A percentile compares a stretch with the other conserved stretches of the same genome.
Conservation (phyloP, 2,888 invertebrate species). For the Psococerastis gibbosa region DNA sequence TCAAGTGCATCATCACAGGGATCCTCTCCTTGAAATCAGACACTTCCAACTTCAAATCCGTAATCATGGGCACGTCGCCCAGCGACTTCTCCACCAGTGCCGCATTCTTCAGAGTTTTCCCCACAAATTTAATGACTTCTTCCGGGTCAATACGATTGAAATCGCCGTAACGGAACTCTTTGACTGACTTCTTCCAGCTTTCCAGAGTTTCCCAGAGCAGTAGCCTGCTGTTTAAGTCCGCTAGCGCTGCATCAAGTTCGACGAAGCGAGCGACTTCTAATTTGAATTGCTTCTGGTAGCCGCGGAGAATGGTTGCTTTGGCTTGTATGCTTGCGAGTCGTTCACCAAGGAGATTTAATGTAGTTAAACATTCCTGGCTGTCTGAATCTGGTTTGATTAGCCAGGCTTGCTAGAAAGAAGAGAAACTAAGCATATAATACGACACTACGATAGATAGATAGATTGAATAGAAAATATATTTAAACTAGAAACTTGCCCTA, state of each 20-base stretch:
- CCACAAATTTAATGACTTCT: slow-evolving; percentile 44
- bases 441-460: too few relatives aligned
- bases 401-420: slow-evolving; percentile 45
- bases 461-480: too few relatives aligned
- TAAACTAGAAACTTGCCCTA: too few relatives aligned
- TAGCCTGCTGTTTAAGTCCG: slow-evolving; percentile 59
- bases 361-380: slow-evolving; percentile 39
- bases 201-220: slow-evolving; percentile 57
- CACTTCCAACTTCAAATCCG: slow-evolving; percentile 53
- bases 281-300: slow-evolving; percentile 70
- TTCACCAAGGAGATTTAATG: slow-evolving; percentile 41
- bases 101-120: slow-evolving; percentile 49
- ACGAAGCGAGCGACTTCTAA: slow-evolving; percentile 70
- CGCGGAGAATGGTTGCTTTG: slow-evolving; percentile 53
- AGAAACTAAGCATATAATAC: too few relatives aligned
- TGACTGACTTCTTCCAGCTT: slow-evolving; percentile 38
- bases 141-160: slow-evolving; percentile 51
- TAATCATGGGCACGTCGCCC: slow-evolving; percentile 60
- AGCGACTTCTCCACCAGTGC: slow-evolving; percentile 67
- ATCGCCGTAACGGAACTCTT: slow-evolving; percentile 25
- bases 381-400: slow-evolving; percentile 53
- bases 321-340: slow-evolving; percentile 42
- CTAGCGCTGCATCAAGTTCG: slow-evolving; percentile 56
- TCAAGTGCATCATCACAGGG: slow-evolving; percentile 57
- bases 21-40: slow-evolving; percentile 62